A percentile compares a stretch with the other conserved stretches of the same genome.
Evolutionary conservation across 2,797 vertebrate genomes (phyloP).

Genomic region (Graptemys geographica): DNA sequence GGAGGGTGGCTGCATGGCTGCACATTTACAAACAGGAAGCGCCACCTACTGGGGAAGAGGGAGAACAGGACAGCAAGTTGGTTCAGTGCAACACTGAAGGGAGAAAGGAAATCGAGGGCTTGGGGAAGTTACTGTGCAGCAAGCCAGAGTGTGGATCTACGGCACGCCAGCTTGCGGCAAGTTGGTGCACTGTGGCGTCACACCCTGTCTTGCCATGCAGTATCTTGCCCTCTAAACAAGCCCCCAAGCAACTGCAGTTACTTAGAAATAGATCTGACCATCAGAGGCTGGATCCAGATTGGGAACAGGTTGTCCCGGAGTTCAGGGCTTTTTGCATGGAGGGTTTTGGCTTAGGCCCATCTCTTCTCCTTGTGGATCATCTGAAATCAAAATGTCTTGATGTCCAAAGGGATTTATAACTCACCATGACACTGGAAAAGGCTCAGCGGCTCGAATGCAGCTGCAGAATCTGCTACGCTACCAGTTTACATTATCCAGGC

Average conservation of each 20-base stretch:
- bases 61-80: not conserved
- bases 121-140: not conserved
- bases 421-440: not conserved
- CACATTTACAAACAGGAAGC: not conserved
- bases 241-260: no score
- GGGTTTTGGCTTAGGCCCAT: not conserved
- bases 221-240: not conserved
- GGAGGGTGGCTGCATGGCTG: not conserved
- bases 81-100: not conserved
- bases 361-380: not conserved
- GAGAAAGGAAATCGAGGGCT: not conserved
- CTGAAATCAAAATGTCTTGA: not conserved
- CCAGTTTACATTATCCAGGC: not conserved
- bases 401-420: not conserved
- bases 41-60: not conserved
- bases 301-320: not conserved
- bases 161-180: no score
- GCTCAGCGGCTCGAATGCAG: accelerated
- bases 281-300: not conserved
- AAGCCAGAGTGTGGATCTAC: not conserved
- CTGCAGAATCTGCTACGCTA: accelerated
- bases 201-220: not conserved
- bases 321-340: not conserved
- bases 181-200: not conserved
- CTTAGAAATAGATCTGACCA: not conserved